Base-by-base conservation (phyloP, 2,888 invertebrate species). In the Brachyptera putata region DNA sequence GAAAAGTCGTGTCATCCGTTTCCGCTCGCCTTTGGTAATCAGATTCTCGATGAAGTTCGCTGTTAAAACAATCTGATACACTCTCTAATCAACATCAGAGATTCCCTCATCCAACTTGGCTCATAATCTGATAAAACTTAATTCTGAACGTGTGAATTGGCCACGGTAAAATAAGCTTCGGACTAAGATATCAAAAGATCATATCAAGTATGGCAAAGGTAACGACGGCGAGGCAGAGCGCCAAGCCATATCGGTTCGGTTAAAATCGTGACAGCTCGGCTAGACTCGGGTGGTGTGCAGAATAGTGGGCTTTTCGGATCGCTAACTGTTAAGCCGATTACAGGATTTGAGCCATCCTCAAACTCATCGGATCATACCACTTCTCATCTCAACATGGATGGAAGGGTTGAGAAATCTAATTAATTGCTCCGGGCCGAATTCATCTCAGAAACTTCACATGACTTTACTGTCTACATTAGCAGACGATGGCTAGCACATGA, bases 251-350 rank as follows among this genome's bases (percentile, higher is more conserved):
- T n/a, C n/a, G n/a, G n/a, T n/a, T n/a, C n/a, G n/a, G n/a, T n/a
- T n/a, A n/a, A n/a, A n/a, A n/a, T n/a, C n/a, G n/a, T n/a, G n/a
- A n/a, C n/a, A n/a, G n/a, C n/a, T n/a, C n/a, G n/a, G n/a, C n/a
- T 16, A 46, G 46, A 46, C 46, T 21, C 21, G 46, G n/a, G 9
- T 24, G 2, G 46, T 39, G 39, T 21, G 46, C n/a, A 22, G 22
- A 21, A n/a, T n/a, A 46, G 46, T 4, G 46, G n/a, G 46, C 22
- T 46, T 50, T 26, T 50, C 13, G 53, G 53, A 34, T 34, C 53
- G 53, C 53, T 53, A 34, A 53, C 7, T 9, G 46, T 37, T 60
- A 60, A 60, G 60, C 60, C 48, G 60, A 60, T 60, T 60, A 60
- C 56, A 16, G 60, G 56, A 56, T 60, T 50, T 60, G 60, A 43